Base-by-base conservation (phyloP, 2,888 invertebrate species). In the Diplazon laetatorius region DNA sequence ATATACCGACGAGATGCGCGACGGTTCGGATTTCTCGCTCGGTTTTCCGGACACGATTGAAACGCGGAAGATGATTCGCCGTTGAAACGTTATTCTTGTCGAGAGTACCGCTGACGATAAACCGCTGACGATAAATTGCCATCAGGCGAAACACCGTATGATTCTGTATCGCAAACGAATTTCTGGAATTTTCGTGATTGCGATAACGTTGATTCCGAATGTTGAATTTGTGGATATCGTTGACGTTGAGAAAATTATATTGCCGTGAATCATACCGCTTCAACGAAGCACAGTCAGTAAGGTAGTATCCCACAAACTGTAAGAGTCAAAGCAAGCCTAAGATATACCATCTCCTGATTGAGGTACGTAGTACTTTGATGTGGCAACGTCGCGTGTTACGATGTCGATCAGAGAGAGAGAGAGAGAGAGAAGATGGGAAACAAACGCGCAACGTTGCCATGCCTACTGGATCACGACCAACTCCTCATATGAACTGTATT, bases 1-100 rank as follows among this genome's bases (percentile, higher is more conserved):
- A 85, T 86, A 85, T 86, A 84, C 72, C 73, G 55, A 76, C 80
- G 79, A 75, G 81, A 71, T 78, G 78, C 76, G 74, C 74, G 87
- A 86, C 84, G 86, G 84, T 84, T 85, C 78, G 77, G 66, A 46
- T 73, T 66, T 48, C 68, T 73, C 48, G 48, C 60, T 46, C 63
- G 62, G 55, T 30, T 55, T 30, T 72, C 39, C 12, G 48, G 30
- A 25, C 30, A 65, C 77, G 68, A 73, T 22, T 52, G 59, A 65
- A 73, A 66, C 72, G 57, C 72, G 39, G 68, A 55, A 55, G 55
- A 65, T 57, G n/a, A n/a, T n/a, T n/a, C n/a, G n/a, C n/a, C n/a
- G n/a, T n/a, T n/a, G n/a, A n/a, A n/a, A n/a, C n/a, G n/a, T n/a
- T n/a, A n/a, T n/a, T n/a, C n/a, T n/a, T n/a, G n/a, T n/a, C n/a